A percentile compares a stretch with the other conserved stretches of the same genome.
These are phyloP conservation scores for Stomorhina lunata DNA, from an alignment of 2,888 invertebrate genomes.

Conservation along the genomic window DNA sequence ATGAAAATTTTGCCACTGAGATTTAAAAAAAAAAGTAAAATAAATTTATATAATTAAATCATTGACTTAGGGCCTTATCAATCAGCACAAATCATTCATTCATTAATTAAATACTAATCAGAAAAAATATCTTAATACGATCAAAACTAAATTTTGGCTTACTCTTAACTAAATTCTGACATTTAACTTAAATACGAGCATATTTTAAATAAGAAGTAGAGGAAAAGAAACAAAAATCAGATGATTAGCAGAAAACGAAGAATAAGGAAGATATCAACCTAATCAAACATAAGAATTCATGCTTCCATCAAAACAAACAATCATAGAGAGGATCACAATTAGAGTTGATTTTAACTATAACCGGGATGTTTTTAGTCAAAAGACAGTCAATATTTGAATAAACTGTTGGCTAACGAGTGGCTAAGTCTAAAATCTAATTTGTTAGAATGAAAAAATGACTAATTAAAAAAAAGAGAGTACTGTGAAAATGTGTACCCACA, in stretches of 20 bases:
- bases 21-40: neutral
- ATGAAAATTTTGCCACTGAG: constrained; percentile 53
- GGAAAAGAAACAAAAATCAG: neutral
- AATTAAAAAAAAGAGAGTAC: neutral
- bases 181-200: neutral
- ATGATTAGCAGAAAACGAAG: neutral
- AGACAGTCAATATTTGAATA: constrained; percentile 60
- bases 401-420: constrained; percentile 60
- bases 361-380: constrained; percentile 61
- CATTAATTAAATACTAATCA: constrained; percentile 25
- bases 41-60: neutral
- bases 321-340: constrained; percentile 51
- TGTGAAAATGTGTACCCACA: no score
- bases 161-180: constrained; percentile 48
- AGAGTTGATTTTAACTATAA: constrained; percentile 61
- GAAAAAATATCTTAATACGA: constrained; percentile 4
- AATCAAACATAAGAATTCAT: constrained; percentile 31
- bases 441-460: constrained; percentile 1
- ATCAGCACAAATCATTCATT: constrained; percentile 24
- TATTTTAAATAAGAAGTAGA: no score
- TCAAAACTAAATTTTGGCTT: constrained; percentile 29
- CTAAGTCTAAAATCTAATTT: constrained; percentile 55
- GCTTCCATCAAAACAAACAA: constrained; percentile 42
- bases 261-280: neutral
- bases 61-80: constrained; percentile 45